Conservation (phyloP, 2,888 invertebrate species). For the Lepidocyrtinus sp. region DNA sequence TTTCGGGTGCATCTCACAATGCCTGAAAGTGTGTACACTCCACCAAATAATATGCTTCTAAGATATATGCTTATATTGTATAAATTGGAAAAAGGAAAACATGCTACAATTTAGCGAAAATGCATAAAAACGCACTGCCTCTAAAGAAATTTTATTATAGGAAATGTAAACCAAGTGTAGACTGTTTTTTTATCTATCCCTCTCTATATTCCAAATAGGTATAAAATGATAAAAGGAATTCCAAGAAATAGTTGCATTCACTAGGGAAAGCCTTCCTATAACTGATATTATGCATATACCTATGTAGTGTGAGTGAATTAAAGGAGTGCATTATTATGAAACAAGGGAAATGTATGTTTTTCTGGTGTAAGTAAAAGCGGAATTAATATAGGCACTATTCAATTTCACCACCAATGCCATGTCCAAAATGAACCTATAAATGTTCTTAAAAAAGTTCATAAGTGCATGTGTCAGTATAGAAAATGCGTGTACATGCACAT, state of each 20-base stretch:
- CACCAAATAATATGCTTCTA: too few relatives aligned
- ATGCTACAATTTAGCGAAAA: neutral
- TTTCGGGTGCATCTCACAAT: neutral
- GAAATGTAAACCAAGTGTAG: neutral
- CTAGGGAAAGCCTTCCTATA: neutral
- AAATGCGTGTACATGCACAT: slow-evolving; percentile 2
- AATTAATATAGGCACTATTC: slow-evolving; percentile 18
- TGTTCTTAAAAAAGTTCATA: slow-evolving; percentile 1
- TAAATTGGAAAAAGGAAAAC: neutral
- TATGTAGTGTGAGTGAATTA: neutral
- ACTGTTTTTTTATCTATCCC: slow-evolving; percentile 23
- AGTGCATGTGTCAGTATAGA: neutral
- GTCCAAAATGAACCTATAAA: slow-evolving; percentile 18
- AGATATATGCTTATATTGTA: neutral
- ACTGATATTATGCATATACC: neutral
- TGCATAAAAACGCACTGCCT: slow-evolving; percentile 15
- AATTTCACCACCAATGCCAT: slow-evolving; percentile 6
- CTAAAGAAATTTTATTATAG: slow-evolving; percentile 10
- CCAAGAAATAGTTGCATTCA: slow-evolving; percentile 1
- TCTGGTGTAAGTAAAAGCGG: slow-evolving; percentile 2
- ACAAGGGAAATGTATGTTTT: slow-evolving; percentile 11
- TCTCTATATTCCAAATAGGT: slow-evolving; percentile 18
- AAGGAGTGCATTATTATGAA: slow-evolving; percentile 15
- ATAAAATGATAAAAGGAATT: slow-evolving; percentile 8
- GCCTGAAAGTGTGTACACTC: neutral